phyloP scores from a whole-genome alignment of 2,113 vertebrate species.

The Cygnus atratus region DNA sequence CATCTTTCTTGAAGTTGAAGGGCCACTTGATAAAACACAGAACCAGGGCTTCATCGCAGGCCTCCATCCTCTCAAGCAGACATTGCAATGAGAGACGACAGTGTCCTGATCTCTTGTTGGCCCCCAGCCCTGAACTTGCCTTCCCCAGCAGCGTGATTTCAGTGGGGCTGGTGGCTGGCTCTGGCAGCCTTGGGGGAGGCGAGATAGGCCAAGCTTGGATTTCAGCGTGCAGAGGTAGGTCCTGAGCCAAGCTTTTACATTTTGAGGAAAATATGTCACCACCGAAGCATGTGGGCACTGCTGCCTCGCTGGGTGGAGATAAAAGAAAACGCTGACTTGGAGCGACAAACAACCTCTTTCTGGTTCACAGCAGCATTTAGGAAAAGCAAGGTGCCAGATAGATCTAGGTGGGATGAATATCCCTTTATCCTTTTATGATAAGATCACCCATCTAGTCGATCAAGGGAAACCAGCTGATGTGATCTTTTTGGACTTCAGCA shows the following conservation, averaged over 20 bases:
- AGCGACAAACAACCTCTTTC: neutral
- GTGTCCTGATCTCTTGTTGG: accelerated
- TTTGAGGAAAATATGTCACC: neutral
- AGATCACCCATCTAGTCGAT: too few relatives aligned
- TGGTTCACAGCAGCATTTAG: neutral
- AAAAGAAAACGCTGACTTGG: neutral
- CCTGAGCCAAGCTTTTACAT: neutral
- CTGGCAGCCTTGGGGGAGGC: neutral
- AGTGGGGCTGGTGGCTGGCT: neutral
- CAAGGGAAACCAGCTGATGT: too few relatives aligned
- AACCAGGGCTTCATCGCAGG: neutral
- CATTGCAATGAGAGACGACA: neutral
- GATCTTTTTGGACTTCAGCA: too few relatives aligned
- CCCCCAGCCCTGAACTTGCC: neutral
- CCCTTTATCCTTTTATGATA: too few relatives aligned
- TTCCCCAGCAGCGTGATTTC: neutral
- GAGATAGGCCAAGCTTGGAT: neutral
- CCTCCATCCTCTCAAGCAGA: neutral
- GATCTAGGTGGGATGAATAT: neutral
- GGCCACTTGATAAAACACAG: neutral
- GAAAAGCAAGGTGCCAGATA: neutral
- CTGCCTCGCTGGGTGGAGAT: neutral
- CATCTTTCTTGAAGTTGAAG: neutral
- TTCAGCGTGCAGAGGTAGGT: neutral
- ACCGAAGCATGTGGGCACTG: neutral